Percentiles rank a stretch among this genome's conserved stretches.
phyloP scores from a whole-genome alignment of 2,797 vertebrate genomes.

The Gymnoscopelus braueri region DNA sequence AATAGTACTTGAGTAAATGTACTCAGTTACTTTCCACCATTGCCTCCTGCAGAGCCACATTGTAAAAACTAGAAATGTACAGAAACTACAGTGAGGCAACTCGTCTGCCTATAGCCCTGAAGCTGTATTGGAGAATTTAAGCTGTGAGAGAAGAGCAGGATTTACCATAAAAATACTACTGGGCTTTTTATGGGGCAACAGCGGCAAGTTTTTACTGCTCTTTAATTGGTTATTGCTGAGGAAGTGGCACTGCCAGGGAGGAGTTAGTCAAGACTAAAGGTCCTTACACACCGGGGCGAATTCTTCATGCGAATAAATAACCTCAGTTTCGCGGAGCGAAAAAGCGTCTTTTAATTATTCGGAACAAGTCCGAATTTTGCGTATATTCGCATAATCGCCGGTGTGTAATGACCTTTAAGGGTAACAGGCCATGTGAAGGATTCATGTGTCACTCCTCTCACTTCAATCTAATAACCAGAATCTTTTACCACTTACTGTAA shows the following conservation, averaged over 20 bases:
- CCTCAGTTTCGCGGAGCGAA: too few species aligned
- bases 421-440: slow-evolving; percentile 28
- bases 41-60: too few species aligned
- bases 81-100: neutral
- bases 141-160: slow-evolving; percentile 10
- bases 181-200: slow-evolving; percentile 25
- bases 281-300: too few species aligned
- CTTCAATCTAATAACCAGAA: slow-evolving; percentile 2
- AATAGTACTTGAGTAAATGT: too few species aligned
- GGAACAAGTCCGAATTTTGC: too few species aligned
- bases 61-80: too few species aligned
- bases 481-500: neutral
- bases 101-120: neutral
- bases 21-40: too few species aligned
- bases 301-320: too few species aligned
- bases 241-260: slow-evolving; percentile 22
- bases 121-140: neutral
- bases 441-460: slow-evolving; percentile 26
- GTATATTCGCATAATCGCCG: too few species aligned
- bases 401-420: too few species aligned
- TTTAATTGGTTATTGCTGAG: slow-evolving; percentile 50
- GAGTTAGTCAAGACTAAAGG: slow-evolving; percentile 30
- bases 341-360: too few species aligned
- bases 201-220: slow-evolving; percentile 33
- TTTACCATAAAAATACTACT: slow-evolving; percentile 32